Percentiles rank a stretch among this genome's conserved stretches.
These are phyloP conservation scores for Drosophila funebris DNA, from an alignment of 1,140 invertebrate genomes.

Conservation along the genomic window DNA sequence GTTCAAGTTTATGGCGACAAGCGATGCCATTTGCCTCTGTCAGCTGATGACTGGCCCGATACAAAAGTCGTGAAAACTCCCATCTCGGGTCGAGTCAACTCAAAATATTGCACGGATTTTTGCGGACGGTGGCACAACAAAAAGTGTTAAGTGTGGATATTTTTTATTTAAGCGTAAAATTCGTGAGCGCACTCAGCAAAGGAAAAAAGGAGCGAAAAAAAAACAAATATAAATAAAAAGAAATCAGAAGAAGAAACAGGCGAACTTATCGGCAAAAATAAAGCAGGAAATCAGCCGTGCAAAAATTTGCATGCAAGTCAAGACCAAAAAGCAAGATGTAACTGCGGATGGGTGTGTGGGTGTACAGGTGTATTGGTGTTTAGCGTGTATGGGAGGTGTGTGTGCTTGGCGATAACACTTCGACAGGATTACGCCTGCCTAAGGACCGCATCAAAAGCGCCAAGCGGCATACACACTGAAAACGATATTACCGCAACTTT, in stretches of 20 bases:
- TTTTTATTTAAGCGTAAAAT: slow-evolving; percentile 79
- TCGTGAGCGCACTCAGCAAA: slow-evolving; percentile 62
- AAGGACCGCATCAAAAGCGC: slow-evolving; percentile 76
- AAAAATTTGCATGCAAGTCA: slow-evolving; percentile 78
- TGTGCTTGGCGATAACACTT: slow-evolving; percentile 74
- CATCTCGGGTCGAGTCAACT: slow-evolving; percentile 20
- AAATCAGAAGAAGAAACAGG: slow-evolving; percentile 49
- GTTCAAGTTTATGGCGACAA: slow-evolving; percentile 81
- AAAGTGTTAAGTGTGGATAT: slow-evolving; percentile 78
- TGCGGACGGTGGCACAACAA: slow-evolving; percentile 49
- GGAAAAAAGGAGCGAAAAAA: neutral
- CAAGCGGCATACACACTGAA: slow-evolving; percentile 36
- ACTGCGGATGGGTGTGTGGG: slow-evolving; percentile 14
- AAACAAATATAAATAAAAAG: neutral
- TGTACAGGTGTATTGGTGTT: neutral
- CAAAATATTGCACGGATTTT: slow-evolving; percentile 49
- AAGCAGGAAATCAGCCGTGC: slow-evolving; percentile 63
- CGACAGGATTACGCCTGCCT: slow-evolving; percentile 81
- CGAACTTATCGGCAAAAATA: slow-evolving; percentile 64
- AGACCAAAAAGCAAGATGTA: slow-evolving; percentile 51
- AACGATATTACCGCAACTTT: slow-evolving; percentile 78
- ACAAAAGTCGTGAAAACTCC: slow-evolving; percentile 74
- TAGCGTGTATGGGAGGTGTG: slow-evolving; percentile 20
- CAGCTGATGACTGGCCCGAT: slow-evolving; percentile 77
- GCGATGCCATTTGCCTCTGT: slow-evolving; percentile 71